These are phyloP conservation scores for Xylocopa sonorina DNA, from an alignment of 1,140 invertebrate species.

Conservation along the genomic window DNA sequence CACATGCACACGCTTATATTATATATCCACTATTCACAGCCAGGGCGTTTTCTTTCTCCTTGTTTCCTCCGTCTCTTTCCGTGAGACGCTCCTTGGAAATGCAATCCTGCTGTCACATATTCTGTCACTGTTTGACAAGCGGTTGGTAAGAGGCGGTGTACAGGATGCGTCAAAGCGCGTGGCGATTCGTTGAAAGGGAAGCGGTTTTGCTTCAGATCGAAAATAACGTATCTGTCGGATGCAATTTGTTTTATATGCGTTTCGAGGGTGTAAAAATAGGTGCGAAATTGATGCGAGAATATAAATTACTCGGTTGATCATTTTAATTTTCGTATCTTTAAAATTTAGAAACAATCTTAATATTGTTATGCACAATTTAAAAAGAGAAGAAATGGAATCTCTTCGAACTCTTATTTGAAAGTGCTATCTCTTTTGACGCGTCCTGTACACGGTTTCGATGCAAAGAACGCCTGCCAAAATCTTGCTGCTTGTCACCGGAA, in stretches of 20 bases:
- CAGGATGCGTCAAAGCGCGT: neutral
- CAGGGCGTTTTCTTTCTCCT: conserved; percentile 18
- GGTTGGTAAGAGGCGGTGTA: conserved; percentile 33
- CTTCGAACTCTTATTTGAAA: neutral
- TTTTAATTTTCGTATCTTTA: too few relatives aligned
- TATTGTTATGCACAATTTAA: neutral
- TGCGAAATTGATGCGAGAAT: too few relatives aligned
- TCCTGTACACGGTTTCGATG: neutral
- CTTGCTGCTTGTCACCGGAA: neutral
- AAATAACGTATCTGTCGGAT: too few relatives aligned
- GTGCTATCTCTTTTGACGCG: neutral
- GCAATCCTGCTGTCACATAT: conserved; percentile 62
- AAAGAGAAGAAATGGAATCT: neutral
- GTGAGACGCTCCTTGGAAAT: conserved; percentile 45
- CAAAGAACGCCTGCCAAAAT: conserved; percentile 10
- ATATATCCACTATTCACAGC: neutral
- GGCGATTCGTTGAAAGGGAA: neutral
- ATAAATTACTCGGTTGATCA: too few relatives aligned
- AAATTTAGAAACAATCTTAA: too few relatives aligned
- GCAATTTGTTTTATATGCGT: too few relatives aligned
- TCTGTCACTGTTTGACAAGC: conserved; percentile 62
- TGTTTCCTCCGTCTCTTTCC: conserved; percentile 38
- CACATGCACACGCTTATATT: too few relatives aligned
- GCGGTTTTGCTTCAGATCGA: neutral
- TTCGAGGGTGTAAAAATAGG: too few relatives aligned